These are phyloP conservation scores for Napeogenes inachia DNA, from an alignment of 2,888 invertebrate species.

Conservation along the genomic window DNA sequence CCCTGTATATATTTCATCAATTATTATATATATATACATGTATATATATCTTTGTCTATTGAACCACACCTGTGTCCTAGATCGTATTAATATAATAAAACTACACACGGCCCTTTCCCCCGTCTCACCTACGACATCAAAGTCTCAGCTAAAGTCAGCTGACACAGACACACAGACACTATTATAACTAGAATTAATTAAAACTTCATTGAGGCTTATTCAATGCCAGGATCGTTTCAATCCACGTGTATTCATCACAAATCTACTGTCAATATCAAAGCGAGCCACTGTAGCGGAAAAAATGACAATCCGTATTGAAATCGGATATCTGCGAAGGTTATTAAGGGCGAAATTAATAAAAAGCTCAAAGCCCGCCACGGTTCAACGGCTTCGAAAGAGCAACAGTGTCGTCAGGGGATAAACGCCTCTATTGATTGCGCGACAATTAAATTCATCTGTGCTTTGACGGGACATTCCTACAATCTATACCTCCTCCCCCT, in stretches of 20 bases:
- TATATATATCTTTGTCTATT: too few species aligned
- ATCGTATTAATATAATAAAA: background rate
- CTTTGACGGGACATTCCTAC: constrained; percentile 49
- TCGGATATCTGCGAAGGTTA: constrained; percentile 32
- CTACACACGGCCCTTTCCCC: background rate
- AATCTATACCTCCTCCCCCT: constrained; percentile 24
- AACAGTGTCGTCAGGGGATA: constrained; percentile 42
- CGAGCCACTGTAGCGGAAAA: constrained; percentile 19
- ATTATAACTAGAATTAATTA: constrained; percentile 11
- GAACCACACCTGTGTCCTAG: too few species aligned
- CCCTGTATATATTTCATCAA: too few species aligned
- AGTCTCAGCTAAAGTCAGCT: background rate
- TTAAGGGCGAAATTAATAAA: constrained; percentile 65
- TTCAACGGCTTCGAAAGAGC: constrained; percentile 50
- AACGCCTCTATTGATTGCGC: constrained; percentile 50
- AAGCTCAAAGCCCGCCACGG: constrained; percentile 45
- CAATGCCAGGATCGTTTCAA: background rate
- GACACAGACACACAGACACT: background rate
- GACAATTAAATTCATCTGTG: constrained; percentile 60
- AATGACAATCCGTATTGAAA: constrained; percentile 27
- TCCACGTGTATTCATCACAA: constrained; percentile 1
- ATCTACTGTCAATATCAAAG: constrained; percentile 1
- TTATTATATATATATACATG: too few species aligned
- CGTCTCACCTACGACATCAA: background rate
- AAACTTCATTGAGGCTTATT: background rate